Percentiles rank a stretch among this genome's conserved stretches.
These are phyloP conservation scores for Cryptoprocta ferox DNA, from an alignment of 2,797 vertebrate species.

Conservation along the genomic window DNA sequence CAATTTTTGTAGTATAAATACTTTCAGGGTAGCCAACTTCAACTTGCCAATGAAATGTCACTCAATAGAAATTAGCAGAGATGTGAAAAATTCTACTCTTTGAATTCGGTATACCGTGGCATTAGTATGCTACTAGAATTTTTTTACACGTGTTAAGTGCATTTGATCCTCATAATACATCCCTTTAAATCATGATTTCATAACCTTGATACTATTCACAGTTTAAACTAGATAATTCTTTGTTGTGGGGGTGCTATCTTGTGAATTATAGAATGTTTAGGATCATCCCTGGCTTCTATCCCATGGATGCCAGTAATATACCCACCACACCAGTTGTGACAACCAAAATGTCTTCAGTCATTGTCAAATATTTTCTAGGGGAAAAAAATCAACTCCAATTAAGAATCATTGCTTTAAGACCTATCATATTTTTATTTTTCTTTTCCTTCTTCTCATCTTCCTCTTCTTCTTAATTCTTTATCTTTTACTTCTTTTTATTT, in stretches of 20 bases:
- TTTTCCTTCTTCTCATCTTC: background rate
- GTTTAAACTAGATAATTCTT: background rate
- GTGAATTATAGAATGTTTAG: background rate
- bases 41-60: background rate
- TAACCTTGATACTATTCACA: background rate
- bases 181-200: background rate
- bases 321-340: fast-evolving
- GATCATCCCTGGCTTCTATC: background rate
- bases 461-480: background rate
- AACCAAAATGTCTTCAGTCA: background rate
- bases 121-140: background rate
- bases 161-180: background rate
- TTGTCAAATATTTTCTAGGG: background rate
- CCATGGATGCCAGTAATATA: background rate
- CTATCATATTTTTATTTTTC: background rate
- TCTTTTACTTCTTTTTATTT: background rate
- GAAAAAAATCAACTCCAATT: background rate
- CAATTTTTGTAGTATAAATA: background rate
- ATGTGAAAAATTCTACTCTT: background rate
- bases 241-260: background rate
- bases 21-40: background rate
- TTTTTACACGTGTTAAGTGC: background rate
- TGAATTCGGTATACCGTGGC: background rate
- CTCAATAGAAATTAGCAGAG: background rate
- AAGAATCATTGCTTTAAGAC: background rate